Base-by-base conservation (phyloP, 1,140 invertebrate genomes). In the Orussus abietinus region DNA sequence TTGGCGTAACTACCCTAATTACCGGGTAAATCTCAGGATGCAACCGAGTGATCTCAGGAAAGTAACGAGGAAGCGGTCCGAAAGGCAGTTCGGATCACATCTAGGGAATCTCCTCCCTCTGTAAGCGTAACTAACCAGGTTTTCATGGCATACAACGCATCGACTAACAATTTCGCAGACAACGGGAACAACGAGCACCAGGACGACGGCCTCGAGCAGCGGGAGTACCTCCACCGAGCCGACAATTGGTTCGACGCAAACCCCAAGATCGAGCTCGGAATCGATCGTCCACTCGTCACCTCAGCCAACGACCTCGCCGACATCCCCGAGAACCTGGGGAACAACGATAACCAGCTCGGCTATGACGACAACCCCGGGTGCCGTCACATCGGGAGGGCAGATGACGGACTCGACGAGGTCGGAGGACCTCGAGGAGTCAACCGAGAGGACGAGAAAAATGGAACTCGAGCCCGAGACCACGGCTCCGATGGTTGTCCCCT, bases 131-230 rank as follows among this genome's bases (percentile, higher is more conserved):
- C 66, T 73, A 71, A 71, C 66, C 40, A 59, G 52, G 60, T 60
- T 64, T 53, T 60, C 52, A 52, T 57, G 53, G 49, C 53, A 49
- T 58, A 72, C 59, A 62, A 57, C 61, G 66, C 67, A 68, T 66
- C 53, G 66, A 69, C 67, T 71, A 69, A 73, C 70, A 54, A 68
- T 72, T 65, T 66, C 66, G 47, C 64, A 72, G 64, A 72, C 67
- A 53, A 64, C 44, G 5, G 28, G 9, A 15, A 19, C 17, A 33
- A 45, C 42, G 35, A 47, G 38, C 32, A 51, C 50, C 38, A 53
- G 33, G 41, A 51, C 52, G 40, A 5, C 45, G 35, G 28, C 18
- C 3, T 4, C 28, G 10, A 46, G n/a, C n/a, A n/a, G n/a, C n/a
- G n/a, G n/a, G n/a, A n/a, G n/a, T n/a, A n/a, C n/a, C n/a, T n/a